A percentile compares a stretch with the other conserved stretches of the same genome.
These are phyloP conservation scores for Limnothrissa miodon DNA, from an alignment of 2,113 vertebrate species.

Conservation along the genomic window DNA sequence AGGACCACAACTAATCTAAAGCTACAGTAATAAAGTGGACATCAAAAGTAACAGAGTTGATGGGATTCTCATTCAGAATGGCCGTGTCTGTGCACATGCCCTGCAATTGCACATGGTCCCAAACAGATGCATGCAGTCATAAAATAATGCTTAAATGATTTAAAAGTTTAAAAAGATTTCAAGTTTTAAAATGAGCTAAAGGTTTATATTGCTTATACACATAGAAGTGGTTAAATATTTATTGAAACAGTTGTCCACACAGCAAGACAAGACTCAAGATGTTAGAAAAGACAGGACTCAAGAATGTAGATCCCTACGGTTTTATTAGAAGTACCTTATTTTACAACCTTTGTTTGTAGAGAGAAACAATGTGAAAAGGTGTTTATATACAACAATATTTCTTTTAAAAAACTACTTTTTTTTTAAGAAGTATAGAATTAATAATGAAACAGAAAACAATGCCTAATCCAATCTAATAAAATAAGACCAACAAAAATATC, in stretches of 20 bases:
- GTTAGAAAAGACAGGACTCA: constrained; percentile 45
- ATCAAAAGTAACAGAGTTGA: no score
- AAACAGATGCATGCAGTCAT: not conserved
- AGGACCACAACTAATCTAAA: not conserved
- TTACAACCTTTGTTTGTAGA: constrained; percentile 72
- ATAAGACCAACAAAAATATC: constrained; percentile 67
- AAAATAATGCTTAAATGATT: no score
- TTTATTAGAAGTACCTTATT: constrained; percentile 77
- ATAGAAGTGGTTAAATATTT: not conserved
- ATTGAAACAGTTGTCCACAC: not conserved
- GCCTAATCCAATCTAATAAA: constrained; percentile 69
- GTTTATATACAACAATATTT: constrained; percentile 71
- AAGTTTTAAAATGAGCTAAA: not conserved
- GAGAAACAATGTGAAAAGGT: constrained; percentile 66
- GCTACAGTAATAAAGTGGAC: not conserved
- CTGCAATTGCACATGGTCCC: no score
- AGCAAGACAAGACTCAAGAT: not conserved
- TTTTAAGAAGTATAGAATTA: constrained; percentile 74
- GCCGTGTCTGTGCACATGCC: not conserved
- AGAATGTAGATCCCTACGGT: constrained; percentile 70
- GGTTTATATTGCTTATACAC: not conserved
- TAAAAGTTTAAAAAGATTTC: not conserved
- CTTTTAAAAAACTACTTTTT: constrained; percentile 69
- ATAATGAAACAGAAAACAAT: constrained; percentile 66
- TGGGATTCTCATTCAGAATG: no score